phyloP scores from a whole-genome alignment of 2,113 vertebrate species.

The Chaenogobius annularis region DNA sequence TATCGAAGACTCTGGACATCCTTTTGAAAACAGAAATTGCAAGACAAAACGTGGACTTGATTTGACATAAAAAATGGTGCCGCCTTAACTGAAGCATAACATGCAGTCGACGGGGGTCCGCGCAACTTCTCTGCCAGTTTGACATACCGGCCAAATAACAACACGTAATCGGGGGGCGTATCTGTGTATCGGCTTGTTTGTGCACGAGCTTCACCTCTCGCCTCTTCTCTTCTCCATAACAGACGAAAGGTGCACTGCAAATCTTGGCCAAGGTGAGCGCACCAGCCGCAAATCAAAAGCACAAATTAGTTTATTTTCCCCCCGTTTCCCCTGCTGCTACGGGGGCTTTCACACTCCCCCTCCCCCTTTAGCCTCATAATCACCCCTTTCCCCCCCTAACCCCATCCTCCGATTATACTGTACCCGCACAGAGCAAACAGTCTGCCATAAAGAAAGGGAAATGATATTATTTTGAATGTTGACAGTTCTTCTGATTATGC shows the following conservation, averaged over 20 bases:
- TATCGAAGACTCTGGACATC: too few species aligned
- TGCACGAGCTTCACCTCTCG: slow-evolving; percentile 16
- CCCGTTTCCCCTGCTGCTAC: neutral
- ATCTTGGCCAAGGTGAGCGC: slow-evolving; percentile 64
- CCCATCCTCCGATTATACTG: slow-evolving; percentile 57
- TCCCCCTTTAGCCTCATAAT: slow-evolving; percentile 1
- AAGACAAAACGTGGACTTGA: too few species aligned
- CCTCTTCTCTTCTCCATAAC: slow-evolving; percentile 12
- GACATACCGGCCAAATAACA: slow-evolving; percentile 37
- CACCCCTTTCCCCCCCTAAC: neutral
- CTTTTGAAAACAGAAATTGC: too few species aligned
- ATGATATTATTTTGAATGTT: slow-evolving; percentile 10
- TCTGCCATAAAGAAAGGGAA: slow-evolving; percentile 48
- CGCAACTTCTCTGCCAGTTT: too few species aligned
- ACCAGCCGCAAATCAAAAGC: slow-evolving; percentile 39
- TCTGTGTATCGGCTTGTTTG: slow-evolving; percentile 26
- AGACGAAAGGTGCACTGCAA: slow-evolving; percentile 35
- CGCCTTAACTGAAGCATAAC: too few species aligned
- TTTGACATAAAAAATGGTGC: too few species aligned
- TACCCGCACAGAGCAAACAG: slow-evolving; percentile 45
- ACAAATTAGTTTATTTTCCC: slow-evolving; percentile 47
- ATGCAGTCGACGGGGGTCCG: too few species aligned
- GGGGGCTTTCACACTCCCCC: slow-evolving; percentile 25
- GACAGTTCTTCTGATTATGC: slow-evolving; percentile 30
- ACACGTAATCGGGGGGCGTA: slow-evolving; percentile 35